Evolutionary conservation across 1,140 invertebrate genomes (phyloP), one percentile per base, ranked within the genome.

Genomic region (Augochlora pura): DNA sequence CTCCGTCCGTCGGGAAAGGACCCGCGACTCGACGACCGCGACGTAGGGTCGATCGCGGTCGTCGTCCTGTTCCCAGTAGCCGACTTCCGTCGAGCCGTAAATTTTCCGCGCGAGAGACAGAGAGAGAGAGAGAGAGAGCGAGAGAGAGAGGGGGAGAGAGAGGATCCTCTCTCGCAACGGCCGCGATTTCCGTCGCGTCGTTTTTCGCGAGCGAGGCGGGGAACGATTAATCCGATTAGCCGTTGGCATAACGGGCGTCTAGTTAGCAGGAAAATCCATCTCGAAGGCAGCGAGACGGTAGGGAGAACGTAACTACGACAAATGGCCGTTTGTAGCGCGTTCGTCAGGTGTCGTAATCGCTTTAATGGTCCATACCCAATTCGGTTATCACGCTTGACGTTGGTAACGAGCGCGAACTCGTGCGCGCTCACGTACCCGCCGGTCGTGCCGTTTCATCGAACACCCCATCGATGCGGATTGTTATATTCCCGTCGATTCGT

Each of bases 311-410:
- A 77, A 83, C 73, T 65, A 77, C 83, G 83, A 85, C 77, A 81
- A 85, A 84, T 81, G 83, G 78, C 79, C 83, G 76, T 85, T 80
- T 60, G 78, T 68, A 52, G 78, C 79, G 84, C 82, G 78, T 85
- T 83, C 82, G 63, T 80, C 83, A 77, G 77, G 65, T 80, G 83
- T 77, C 70, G 79, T 84, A 84, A 85, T 84, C 84, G 84, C 73
- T 85, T 84, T 85, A 85, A 85, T 81, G 82, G 80, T 78, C 79
- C 84, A 57, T 85, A 69, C 79, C 75, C 82, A 80, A 85, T 81
- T 74, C 83, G 83, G 79, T 85, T 85, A 85, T 85, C 83, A 63
- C 83, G 83, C 82, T 67, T 59, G 66, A 81, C 64, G 82, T 64
- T 68, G 82, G 52, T 74, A 79, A 79, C 77, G 63, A 79, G 76